Evolutionary conservation across 2,888 invertebrate genomes (phyloP).

Genomic region (Horisme vitalbata): DNA sequence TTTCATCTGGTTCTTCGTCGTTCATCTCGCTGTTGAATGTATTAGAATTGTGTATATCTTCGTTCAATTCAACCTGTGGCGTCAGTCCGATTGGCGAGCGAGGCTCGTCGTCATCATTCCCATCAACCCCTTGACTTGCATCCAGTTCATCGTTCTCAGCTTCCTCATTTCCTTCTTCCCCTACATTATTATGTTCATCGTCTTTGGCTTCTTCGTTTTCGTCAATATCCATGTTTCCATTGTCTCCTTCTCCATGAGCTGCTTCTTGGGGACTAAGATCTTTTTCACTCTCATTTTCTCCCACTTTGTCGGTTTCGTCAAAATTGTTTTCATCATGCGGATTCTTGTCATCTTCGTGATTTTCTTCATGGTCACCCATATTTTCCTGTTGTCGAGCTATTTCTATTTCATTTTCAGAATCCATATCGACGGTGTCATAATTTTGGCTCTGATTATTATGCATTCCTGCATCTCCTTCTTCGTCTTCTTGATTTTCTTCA

Average conservation of each 20-base stretch:
- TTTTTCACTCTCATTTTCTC: conserved; percentile 52
- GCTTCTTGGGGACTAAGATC: conserved; percentile 27
- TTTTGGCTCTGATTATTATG: conserved; percentile 60
- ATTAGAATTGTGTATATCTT: conserved; percentile 60
- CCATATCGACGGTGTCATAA: conserved; percentile 77
- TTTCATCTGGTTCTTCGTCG: conserved; percentile 57
- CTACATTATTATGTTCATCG: conserved; percentile 44
- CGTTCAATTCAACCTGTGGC: conserved; percentile 75
- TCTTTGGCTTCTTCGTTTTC: conserved; percentile 42
- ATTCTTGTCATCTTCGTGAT: conserved; percentile 43
- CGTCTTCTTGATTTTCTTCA: conserved; percentile 54
- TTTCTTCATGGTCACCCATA: conserved; percentile 41
- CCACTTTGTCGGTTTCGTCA: conserved; percentile 39
- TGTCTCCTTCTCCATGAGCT: conserved; percentile 42
- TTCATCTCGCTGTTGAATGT: conserved; percentile 63
- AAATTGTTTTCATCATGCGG: conserved; percentile 41
- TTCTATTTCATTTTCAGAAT: conserved; percentile 78
- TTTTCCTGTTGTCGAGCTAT: conserved; percentile 66
- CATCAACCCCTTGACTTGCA: conserved; percentile 51
- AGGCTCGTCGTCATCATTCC: conserved; percentile 67
- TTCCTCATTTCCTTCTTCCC: conserved; percentile 40
- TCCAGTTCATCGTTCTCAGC: conserved; percentile 48
- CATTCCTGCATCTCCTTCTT: conserved; percentile 50
- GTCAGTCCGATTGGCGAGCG: conserved; percentile 55
- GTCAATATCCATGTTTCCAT: conserved; percentile 47